These are phyloP conservation scores for Turnix velox DNA, from an alignment of 2,113 vertebrate species.

Conservation along the genomic window DNA sequence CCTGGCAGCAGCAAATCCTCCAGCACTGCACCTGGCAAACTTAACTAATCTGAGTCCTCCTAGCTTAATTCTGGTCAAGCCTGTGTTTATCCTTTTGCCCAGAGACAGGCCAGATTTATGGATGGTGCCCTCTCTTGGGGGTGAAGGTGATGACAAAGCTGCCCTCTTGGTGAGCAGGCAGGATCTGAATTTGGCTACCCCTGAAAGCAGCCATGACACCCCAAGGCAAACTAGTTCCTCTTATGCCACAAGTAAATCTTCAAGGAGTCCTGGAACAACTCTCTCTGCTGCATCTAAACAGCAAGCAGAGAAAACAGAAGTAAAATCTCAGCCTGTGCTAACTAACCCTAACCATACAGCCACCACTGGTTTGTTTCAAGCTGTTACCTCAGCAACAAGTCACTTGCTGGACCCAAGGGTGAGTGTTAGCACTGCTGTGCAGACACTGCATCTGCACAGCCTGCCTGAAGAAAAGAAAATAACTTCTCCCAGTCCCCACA, in stretches of 20 bases:
- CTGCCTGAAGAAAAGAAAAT: not conserved
- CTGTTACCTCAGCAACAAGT: not conserved
- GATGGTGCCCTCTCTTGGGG: not conserved
- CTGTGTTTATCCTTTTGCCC: conserved; percentile 31
- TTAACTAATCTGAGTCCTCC: not conserved
- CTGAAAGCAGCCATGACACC: not conserved
- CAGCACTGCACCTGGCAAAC: not conserved
- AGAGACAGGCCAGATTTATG: not conserved
- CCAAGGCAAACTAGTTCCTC: not conserved
- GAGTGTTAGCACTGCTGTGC: not conserved
- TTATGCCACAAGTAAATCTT: not conserved
- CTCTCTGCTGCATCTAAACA: not conserved
- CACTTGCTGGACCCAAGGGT: fast-evolving
- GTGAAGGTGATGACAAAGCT: not conserved
- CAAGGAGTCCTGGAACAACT: not conserved
- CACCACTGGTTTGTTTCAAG: not conserved
- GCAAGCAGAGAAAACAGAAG: not conserved
- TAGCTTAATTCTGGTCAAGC: conserved; percentile 30
- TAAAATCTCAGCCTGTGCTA: not conserved
- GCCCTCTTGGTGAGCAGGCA: not conserved
- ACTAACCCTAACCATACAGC: not conserved
- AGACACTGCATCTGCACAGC: not conserved
- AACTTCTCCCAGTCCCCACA: not conserved
- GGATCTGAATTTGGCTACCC: not conserved
- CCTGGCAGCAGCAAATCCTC: not conserved